A percentile compares a stretch with the other conserved stretches of the same genome.
Conservation (phyloP, 2,113 vertebrate genomes). For the Azemiops feae region DNA sequence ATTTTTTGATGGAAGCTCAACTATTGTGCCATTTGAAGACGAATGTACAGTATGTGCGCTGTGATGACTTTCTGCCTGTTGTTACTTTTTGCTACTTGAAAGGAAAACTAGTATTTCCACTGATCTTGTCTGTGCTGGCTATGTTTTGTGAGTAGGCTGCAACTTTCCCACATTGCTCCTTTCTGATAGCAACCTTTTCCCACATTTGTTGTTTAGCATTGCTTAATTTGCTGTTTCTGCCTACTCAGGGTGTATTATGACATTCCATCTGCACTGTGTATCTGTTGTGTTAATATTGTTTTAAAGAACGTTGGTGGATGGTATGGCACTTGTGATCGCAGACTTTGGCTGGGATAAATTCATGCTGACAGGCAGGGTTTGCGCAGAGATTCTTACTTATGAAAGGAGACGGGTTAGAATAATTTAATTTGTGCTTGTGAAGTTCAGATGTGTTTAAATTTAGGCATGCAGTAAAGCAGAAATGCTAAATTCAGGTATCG, state of each 20-base stretch:
- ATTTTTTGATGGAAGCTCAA: fast-evolving
- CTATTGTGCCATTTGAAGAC: neutral
- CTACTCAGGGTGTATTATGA: fast-evolving
- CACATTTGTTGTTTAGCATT: neutral
- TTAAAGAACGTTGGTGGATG: fast-evolving
- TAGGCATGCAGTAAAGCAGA: neutral
- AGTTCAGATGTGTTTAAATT: neutral
- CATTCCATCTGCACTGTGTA: neutral
- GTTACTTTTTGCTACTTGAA: fast-evolving
- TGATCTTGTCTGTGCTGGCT: neutral
- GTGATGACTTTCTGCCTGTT: neutral
- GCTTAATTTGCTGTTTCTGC: neutral
- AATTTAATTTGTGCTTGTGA: neutral
- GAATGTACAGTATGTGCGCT: too few species aligned
- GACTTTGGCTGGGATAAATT: neutral
- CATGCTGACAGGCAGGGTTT: neutral
- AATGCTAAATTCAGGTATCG: neutral
- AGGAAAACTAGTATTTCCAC: neutral
- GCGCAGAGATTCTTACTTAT: fast-evolving
- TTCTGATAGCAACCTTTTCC: fast-evolving
- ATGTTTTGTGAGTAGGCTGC: neutral
- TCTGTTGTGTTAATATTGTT: neutral
- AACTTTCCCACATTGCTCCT: neutral
- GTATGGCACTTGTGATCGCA: neutral
- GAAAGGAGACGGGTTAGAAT: neutral